These are phyloP conservation scores for Cyclargus thomasi DNA, from an alignment of 1,140 invertebrate species.

Conservation along the genomic window DNA sequence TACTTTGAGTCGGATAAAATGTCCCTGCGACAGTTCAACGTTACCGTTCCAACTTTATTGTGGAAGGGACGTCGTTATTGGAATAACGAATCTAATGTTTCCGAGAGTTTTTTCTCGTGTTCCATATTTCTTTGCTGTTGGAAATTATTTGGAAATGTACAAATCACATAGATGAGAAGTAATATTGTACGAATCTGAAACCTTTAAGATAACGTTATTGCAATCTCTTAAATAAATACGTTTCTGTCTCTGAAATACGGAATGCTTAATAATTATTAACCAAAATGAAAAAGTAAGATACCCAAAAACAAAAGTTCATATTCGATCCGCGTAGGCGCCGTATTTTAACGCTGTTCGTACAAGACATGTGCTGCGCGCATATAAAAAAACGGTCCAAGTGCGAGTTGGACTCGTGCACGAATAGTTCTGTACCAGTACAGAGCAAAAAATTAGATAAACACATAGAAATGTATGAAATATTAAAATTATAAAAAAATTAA, in stretches of 20 bases:
- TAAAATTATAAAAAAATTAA: too few species aligned
- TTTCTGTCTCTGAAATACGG: too few species aligned
- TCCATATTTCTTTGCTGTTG: neutral
- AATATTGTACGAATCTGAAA: neutral
- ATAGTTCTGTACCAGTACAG: too few species aligned
- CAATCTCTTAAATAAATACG: too few species aligned
- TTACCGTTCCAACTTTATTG: constrained; percentile 2
- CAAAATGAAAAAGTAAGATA: too few species aligned
- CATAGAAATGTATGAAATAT: too few species aligned
- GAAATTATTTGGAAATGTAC: neutral
- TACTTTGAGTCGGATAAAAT: constrained; percentile 11
- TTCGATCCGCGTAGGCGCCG: too few species aligned
- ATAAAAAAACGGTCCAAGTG: too few species aligned
- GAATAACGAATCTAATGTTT: neutral
- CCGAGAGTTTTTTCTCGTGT: neutral
- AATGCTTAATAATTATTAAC: too few species aligned
- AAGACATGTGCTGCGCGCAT: neutral
- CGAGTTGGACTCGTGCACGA: too few species aligned
- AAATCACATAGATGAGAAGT: neutral
- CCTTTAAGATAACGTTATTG: neutral
- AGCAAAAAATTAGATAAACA: too few species aligned
- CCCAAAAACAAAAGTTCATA: too few species aligned
- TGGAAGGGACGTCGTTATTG: neutral
- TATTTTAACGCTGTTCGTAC: neutral
- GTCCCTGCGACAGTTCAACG: neutral